Base-by-base conservation (phyloP, 2,797 vertebrate genomes). In the Cyprinodon diabolis region DNA sequence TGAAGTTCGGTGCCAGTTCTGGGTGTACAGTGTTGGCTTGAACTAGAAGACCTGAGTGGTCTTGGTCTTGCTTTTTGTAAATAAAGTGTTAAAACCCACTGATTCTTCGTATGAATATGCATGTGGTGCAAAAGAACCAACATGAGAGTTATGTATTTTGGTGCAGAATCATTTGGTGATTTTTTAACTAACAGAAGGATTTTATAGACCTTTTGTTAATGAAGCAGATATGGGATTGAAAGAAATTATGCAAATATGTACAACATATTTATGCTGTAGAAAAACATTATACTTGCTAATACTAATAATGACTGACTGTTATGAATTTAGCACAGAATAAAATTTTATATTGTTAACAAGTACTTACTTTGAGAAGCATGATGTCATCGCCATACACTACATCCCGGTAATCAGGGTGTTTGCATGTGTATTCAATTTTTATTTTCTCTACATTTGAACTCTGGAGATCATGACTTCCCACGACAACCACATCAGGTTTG, bases 351-450 rank as follows among this genome's bases (percentile, higher is more conserved):
- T 30, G 30, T 30, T 30, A 30, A 30, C 30, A 30, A 30, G 30
- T 4, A 73, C 84, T 83, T 89, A 93, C 92, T 80, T 81, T 87
- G 48, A 94, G 85, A 62, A 93, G 86, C 91, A 93, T 89, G 72
- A 94, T 92, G 84, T 93, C 92, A 10, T 69, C 35, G 2, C 79
- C 83, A 19, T 0, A 0, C 0, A 0, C 0, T 0, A 3, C 0
- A 0, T 6, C 1, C 0, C 0, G 0, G 19, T 23, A 90, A 15
- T 0, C 0, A 14, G 1, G 2, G 21, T 35, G 45, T 11, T 74
- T 83, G 84, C 79, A 91, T 68, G 0, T 79, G 35, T 47, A 12
- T 2, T 30, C 30, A 30, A 30, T 30, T 30, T 30, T 30, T 30
- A 30, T 30, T 30, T 30, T 30, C 30, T 30, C 3, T 21, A 70